Evolutionary conservation across 1,140 invertebrate genomes (phyloP), one percentile per base, ranked within the genome.

Genomic region (Hyposmocoma kahamanoa): DNA sequence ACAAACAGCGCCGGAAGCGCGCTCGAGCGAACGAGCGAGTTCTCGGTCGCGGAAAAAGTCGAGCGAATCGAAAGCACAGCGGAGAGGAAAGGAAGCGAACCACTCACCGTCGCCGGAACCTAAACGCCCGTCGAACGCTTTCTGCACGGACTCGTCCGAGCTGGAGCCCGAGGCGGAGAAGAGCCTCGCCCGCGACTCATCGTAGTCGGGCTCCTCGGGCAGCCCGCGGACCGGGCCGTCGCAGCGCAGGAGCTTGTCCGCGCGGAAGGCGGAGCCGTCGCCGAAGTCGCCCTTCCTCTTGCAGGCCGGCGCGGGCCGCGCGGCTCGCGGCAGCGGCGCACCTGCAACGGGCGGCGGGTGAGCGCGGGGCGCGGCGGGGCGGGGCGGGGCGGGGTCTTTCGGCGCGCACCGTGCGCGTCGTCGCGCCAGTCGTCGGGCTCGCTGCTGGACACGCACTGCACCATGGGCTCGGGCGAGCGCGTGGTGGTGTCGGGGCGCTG

Each of bases 401-500:
- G 74, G 81, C 0, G 66, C 34, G 49, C 72, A 20, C 84, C 78
- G 15, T 72, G 67, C 0, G 75, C 71, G 50, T 92, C 92, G 0
- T n/a, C n/a, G n/a, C n/a, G 89, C 89, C 42, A 91, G n/a, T n/a
- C 89, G 73, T 94, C 92, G 10, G 91, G 92, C 68, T 94, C 93
- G 67, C 93, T 95, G 65, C 93, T 95, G 2, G 94, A 95, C 39
- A 95, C 91, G 69, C 93, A 95, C 74, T 95, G 93, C 15, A 95
- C 94, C 92, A 94, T 94, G 0, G 83, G 84, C 54, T 87, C 84
- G 4, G 86, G 70, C 63, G 84, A 64, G 59, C 86, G 46, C 57
- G 84, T 67, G 67, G 88, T 75, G 59, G 89, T 74, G 81, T 89
- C 67, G 56, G 89, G 56, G 76, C 62, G 82, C 57, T 75, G 87